Percentiles rank a stretch among this genome's conserved stretches.
Evolutionary conservation across 2,888 invertebrate genomes (phyloP).

Genomic region (Tachystola acroxantha): DNA sequence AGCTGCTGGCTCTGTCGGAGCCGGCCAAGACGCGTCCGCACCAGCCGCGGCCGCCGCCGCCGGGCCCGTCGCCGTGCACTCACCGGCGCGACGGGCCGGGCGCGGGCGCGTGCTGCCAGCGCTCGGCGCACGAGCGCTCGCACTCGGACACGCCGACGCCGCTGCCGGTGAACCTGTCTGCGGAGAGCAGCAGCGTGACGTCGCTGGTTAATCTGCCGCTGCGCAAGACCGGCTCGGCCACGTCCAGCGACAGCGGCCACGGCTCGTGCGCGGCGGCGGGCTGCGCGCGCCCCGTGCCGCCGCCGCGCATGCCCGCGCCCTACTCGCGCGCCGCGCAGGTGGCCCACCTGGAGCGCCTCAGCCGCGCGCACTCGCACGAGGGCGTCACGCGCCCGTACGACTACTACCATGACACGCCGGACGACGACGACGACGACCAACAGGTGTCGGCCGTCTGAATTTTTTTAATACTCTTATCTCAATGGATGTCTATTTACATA

Average conservation of each 20-base stretch:
- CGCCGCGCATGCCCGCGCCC: constrained; percentile 83
- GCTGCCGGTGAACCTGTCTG: constrained; percentile 92
- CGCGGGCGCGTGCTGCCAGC: constrained; percentile 61
- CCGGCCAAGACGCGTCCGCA: constrained; percentile 92
- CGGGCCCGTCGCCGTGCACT: constrained; percentile 82
- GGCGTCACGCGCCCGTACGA: constrained; percentile 88
- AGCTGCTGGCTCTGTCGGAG: constrained; percentile 94
- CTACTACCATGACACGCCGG: constrained; percentile 78
- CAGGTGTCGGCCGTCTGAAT: constrained; percentile 73
- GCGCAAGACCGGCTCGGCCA: constrained; percentile 93
- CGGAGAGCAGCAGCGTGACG: constrained; percentile 97
- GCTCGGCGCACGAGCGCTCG: constrained; percentile 90
- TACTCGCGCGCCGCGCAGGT: constrained; percentile 93
- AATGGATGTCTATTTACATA: constrained; percentile 67
- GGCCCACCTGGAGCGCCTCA: constrained; percentile 88
- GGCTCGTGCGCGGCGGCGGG: constrained; percentile 81
- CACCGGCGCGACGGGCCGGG: constrained; percentile 81
- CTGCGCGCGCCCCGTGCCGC: constrained; percentile 83
- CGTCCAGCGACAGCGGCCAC: constrained; percentile 95
- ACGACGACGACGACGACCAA: constrained; percentile 74
- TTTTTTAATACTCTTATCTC: constrained; percentile 51
- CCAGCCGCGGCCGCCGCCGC: constrained; percentile 84
- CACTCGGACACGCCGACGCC: constrained; percentile 93
- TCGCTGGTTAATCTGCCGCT: constrained; percentile 93
- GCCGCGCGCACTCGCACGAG: constrained; percentile 91